Evolutionary conservation across 2,113 vertebrate genomes (phyloP), one percentile per base, ranked within the genome.

Genomic region (Neogale vison): DNA sequence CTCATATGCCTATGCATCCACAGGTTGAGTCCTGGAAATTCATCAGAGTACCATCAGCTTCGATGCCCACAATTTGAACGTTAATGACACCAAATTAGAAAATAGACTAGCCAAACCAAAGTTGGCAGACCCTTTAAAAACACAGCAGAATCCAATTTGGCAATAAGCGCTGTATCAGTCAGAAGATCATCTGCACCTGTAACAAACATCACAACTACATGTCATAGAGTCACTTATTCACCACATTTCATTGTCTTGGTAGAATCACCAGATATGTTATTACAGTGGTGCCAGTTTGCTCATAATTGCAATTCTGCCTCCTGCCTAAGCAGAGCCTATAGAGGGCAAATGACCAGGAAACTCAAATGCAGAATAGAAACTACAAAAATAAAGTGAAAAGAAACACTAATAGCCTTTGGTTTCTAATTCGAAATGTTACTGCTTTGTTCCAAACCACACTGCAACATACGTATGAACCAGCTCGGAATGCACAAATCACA

Each of bases 331-430:
- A 69, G 65, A 31, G 26, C 29, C 50, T 80, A 4, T 65, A 36
- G 55, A 84, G 85, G 50, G 59, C 63, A 92, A 88, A 67, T 81
- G 55, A 47, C 42, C 21, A 96, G 76, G n/a, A 97, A 63, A 65
- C 57, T 95, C 34, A 90, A 89, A 65, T 39, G 55, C 31, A 83
- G 69, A 89, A 69, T 4, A 82, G 50, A 85, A 93, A 86, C 29
- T 81, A 86, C 57, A 86, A 86, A 96, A 55, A 71, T 34, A 92
- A 94, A 95, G 17, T 82, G 23, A 76, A 63, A 65, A 90, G 50
- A 95, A 96, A 94, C 34, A 31, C 76, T 12, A 52, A 21, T 45
- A 79, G 88, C 61, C 55, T 3, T 71, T 52, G n/a, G 63, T 18
- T 17, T 47, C 63, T 36, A 52, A 69, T 69, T 81, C 34, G 67